Conservation (phyloP, 1,140 invertebrate genomes). For the Atta colombica region DNA sequence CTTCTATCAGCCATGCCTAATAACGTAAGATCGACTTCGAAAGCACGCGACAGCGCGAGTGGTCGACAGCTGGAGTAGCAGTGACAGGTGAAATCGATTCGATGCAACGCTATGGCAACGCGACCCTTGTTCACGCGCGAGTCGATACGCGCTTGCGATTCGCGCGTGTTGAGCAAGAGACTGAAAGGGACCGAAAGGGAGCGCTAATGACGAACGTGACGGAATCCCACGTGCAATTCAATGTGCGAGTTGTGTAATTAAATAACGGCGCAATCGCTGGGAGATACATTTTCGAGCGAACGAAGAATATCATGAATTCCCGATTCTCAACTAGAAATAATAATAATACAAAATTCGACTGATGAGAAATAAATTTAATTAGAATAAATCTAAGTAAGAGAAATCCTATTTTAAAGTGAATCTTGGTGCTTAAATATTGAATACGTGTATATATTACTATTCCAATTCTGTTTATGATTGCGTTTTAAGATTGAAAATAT, state of each 20-base stretch:
- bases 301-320: not conserved
- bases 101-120: slow-evolving; percentile 78
- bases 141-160: slow-evolving; percentile 73
- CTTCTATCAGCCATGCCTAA: not conserved
- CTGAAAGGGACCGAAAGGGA: not conserved
- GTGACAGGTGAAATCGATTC: slow-evolving; percentile 78
- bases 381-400: too few species aligned
- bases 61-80: not conserved
- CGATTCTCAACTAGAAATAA: not conserved
- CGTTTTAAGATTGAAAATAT: too few species aligned
- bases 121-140: slow-evolving; percentile 64
- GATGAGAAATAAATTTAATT: too few species aligned
- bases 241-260: slow-evolving; percentile 16
- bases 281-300: not conserved
- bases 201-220: slow-evolving; percentile 27
- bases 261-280: not conserved
- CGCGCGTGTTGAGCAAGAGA: slow-evolving; percentile 2
- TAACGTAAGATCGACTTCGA: slow-evolving; percentile 37
- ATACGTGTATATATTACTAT: too few species aligned
- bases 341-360: not conserved
- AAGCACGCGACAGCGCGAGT: slow-evolving; percentile 51
- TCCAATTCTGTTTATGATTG: too few species aligned
- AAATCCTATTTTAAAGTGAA: too few species aligned
- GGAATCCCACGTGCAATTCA: slow-evolving; percentile 27
- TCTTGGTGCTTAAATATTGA: too few species aligned